phyloP scores from a whole-genome alignment of 2,113 vertebrate genomes.

The Paraplagusia blochii region DNA sequence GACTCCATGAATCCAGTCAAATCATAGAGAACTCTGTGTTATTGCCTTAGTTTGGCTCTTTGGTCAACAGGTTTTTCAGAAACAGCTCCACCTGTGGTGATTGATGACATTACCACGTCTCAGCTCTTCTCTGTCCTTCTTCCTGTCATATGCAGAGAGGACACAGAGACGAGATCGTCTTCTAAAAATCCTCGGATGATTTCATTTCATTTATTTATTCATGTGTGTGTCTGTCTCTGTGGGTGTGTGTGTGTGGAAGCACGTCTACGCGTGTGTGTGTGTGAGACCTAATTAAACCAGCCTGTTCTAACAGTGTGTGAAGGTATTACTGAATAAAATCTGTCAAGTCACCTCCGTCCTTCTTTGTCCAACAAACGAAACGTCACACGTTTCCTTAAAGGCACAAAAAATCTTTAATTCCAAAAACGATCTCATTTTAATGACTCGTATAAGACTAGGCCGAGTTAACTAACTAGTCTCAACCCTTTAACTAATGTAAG shows the following conservation, averaged over 20 bases:
- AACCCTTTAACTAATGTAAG: too few species aligned
- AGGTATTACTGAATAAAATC: constrained; percentile 62
- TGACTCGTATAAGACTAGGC: too few species aligned
- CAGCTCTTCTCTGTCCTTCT: constrained; percentile 16
- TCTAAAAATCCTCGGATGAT: constrained; percentile 25
- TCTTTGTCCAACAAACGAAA: not conserved
- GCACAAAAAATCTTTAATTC: not conserved
- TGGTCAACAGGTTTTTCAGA: not conserved
- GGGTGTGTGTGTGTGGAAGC: constrained; percentile 38
- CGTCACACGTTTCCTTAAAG: not conserved
- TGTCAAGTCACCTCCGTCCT: constrained; percentile 27
- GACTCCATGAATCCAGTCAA: constrained; percentile 27
- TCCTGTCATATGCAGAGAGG: constrained; percentile 21
- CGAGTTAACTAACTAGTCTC: too few species aligned
- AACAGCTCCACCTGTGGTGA: constrained; percentile 22
- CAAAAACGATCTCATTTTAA: too few species aligned
- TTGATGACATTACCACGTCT: constrained; percentile 6
- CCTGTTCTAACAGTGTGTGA: constrained; percentile 68
- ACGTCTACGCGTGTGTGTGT: constrained; percentile 39
- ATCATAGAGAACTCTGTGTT: not conserved
- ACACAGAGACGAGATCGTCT: constrained; percentile 15
- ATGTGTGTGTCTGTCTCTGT: constrained; percentile 19
- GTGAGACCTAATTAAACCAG: constrained; percentile 66
- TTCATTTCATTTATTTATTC: constrained; percentile 45
- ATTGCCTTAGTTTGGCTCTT: not conserved